Evolutionary conservation across 2,797 vertebrate species (phyloP), one percentile per base, ranked within the genome.

Genomic region (Gallinago solitaria): DNA sequence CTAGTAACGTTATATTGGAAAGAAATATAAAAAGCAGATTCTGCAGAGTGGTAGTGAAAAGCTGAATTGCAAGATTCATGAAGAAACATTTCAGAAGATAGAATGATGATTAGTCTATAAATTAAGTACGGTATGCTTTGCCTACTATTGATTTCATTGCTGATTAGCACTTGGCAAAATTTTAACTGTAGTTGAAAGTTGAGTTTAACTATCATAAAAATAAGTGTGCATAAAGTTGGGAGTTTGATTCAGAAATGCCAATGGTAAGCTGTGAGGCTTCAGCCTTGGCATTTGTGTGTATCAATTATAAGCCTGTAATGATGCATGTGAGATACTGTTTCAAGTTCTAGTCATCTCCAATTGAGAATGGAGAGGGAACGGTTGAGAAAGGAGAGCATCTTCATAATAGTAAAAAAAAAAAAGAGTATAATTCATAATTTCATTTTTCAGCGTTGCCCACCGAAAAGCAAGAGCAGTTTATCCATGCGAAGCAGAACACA

Each of bases 401-500:
- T 78, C 30, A 11, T 69, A 65, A 65, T 28, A 59, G 70, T 35
- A 9, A 41, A 41, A 41, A 41, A 76, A 83, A 83, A 83, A 82
- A 65, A 80, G 11, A 77, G 75, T 70, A 4, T 67, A 78, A 79
- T 85, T 91, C 51, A 28, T 69, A n/a, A 61, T 83, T 98, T 97
- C 97, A 97, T 98, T 98, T 98, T 95, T 97, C 98, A 99, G 99
- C 78, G 59, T 98, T 96, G 95, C 96, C 97, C 96, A 95, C 95
- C 98, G 98, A 97, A 99, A 99, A 98, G 99, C 99, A 95, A 99
- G 98, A 94, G 99, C 99, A 7, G 99, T 99, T 96, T 99, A 99
- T 97, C 98, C 99, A 6, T 99, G 99, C 85, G 99, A 99, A 97
- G 99, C 99, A 79, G 99, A 99, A 90, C 99, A 99, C 94, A 99